Percentiles rank a stretch among this genome's conserved stretches.
phyloP scores from a whole-genome alignment of 2,888 invertebrate genomes.

The Germaria angustata region DNA sequence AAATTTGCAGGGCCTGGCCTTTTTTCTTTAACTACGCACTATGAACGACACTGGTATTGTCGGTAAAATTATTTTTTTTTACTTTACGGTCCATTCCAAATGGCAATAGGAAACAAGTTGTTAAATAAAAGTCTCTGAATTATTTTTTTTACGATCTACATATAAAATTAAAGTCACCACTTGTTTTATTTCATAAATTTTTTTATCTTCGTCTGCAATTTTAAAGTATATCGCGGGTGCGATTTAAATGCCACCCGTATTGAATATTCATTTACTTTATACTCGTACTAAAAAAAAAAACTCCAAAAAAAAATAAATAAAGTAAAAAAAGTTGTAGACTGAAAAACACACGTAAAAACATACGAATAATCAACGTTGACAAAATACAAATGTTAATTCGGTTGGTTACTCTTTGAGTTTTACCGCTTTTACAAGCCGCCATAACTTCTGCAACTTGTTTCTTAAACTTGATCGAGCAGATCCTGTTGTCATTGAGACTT shows the following conservation, averaged over 20 bases:
- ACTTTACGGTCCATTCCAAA: constrained; percentile 25
- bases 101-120: constrained; percentile 67
- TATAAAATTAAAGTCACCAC: constrained; percentile 47
- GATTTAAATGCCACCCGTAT: constrained; percentile 67
- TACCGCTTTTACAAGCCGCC: constrained; percentile 42
- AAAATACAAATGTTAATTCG: constrained; percentile 70
- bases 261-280: constrained; percentile 61
- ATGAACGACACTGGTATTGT: not conserved
- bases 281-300: not conserved
- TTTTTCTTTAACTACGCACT: not conserved
- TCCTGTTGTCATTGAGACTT: constrained; percentile 48
- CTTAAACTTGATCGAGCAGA: constrained; percentile 14
- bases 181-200: constrained; percentile 48
- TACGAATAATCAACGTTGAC: constrained; percentile 60
- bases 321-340: not conserved
- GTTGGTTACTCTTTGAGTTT: constrained; percentile 24
- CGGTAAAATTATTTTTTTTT: constrained; percentile 11
- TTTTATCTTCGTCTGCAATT: constrained; percentile 28
- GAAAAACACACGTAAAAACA: constrained; percentile 21
- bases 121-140: constrained; percentile 54
- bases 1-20: not conserved
- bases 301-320: not conserved
- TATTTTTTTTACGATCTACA: constrained; percentile 10
- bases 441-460: constrained; percentile 9
- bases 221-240: constrained; percentile 55